Base-by-base conservation (phyloP, 2,888 invertebrate species). In the Parnassius mnemosyne region DNA sequence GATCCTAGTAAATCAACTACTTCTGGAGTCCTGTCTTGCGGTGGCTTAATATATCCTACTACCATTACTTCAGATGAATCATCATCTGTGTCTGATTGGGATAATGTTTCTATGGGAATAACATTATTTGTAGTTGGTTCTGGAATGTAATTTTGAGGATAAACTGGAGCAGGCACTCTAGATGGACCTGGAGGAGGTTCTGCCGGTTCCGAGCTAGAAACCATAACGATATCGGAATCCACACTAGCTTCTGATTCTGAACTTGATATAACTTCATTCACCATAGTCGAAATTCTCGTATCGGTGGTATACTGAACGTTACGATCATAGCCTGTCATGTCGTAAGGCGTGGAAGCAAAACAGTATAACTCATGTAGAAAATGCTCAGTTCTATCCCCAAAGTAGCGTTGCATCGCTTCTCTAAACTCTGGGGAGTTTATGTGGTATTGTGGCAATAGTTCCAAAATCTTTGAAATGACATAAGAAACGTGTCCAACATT, bases 301-400 rank as follows among this genome's bases (percentile, higher is more conserved):
- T 80, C 87, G 71, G 92, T 92, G 0, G 93, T 92, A 79, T 96
- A 96, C 67, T 93, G 93, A 25, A 95, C 94, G 70, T 94, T 92
- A 25, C 95, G 92, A 79, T 96, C 96, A 75, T 96, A 96, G 16
- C 95, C 96, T 60, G 94, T 92, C 93, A 98, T 94, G 78, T 97
- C 97, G 80, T 94, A 96, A 0, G 97, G 96, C 11, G 97, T 97
- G 42, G 95, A 93, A 44, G 98, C 97, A 86, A 96, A 98, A 80
- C 94, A 94, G 73, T 95, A 94, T 65, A 98, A 93, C 79, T 98
- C 98, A 79, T 98, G 97, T 44, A 97, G 93, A 80, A 98, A 98
- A 83, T 98, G 98, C 63, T 94, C 93, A 0, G 97, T 96, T 69
- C 94, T 92, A 1, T 91, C 87, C 20, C 94, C 94, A 66, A 97